Percentiles rank a stretch among this genome's conserved stretches.
phyloP scores from a whole-genome alignment of 1,140 invertebrate species.

The Drosophila lowei region DNA sequence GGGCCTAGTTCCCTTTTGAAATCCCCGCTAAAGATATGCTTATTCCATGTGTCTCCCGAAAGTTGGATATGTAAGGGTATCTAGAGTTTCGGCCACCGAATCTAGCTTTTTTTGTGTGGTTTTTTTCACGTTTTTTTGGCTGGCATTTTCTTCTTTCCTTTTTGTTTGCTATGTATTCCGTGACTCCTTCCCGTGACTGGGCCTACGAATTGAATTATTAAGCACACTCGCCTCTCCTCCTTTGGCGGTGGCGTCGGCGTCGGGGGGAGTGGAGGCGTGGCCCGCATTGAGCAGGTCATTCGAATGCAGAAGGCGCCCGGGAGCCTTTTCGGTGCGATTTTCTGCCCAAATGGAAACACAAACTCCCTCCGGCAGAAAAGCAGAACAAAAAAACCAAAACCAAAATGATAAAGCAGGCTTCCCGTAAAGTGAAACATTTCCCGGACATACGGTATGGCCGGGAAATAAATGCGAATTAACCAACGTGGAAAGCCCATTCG shows the following conservation, averaged over 20 bases:
- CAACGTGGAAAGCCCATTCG: constrained; percentile 23
- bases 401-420: neutral
- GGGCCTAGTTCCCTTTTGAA: too few species aligned
- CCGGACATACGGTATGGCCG: neutral
- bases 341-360: constrained; percentile 51
- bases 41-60: too few species aligned
- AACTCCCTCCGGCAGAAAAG: constrained; percentile 15
- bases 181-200: constrained; percentile 71
- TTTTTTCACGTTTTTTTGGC: neutral
- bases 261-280: neutral
- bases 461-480: constrained; percentile 47
- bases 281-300: constrained; percentile 65
- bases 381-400: constrained; percentile 6
- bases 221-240: constrained; percentile 35
- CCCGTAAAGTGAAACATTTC: constrained; percentile 10
- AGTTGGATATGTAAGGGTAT: too few species aligned
- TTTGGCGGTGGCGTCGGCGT: constrained; percentile 6
- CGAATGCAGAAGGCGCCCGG: constrained; percentile 63
- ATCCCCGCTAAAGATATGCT: too few species aligned
- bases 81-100: too few species aligned
- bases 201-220: constrained; percentile 81
- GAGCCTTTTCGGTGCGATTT: constrained; percentile 33
- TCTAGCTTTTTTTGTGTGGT: neutral
- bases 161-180: constrained; percentile 59
- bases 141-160: neutral